Conservation (phyloP, 2,888 invertebrate genomes). For the Rotaria sp. region DNA sequence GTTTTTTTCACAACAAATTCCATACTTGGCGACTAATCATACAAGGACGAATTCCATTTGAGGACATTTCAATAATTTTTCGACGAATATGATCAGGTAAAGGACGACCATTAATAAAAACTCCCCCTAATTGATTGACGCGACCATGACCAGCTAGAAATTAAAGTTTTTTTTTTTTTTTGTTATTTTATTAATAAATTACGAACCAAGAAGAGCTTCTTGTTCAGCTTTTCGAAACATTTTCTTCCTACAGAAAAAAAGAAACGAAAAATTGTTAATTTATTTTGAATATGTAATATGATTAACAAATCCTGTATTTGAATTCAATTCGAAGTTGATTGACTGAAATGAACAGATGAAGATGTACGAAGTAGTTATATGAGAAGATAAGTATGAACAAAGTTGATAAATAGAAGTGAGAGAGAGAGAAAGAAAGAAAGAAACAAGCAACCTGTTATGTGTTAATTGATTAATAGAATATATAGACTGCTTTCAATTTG, state of each 20-base stretch:
- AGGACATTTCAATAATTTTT: constrained; percentile 92
- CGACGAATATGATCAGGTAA: constrained; percentile 87
- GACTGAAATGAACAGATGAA: background rate
- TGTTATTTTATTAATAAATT: background rate
- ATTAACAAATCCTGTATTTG: background rate
- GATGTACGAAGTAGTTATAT: background rate
- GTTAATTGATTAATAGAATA: background rate
- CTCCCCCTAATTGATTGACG: constrained; percentile 90
- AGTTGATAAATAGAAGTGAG: background rate
- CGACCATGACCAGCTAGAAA: constrained; percentile 64
- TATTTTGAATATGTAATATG: background rate
- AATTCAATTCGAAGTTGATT: background rate
- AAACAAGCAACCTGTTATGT: background rate
- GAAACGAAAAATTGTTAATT: no score
- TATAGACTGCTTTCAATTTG: background rate
- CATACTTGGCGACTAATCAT: constrained; percentile 81
- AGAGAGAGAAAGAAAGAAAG: background rate
- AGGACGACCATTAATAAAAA: constrained; percentile 93
- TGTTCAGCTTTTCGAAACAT: background rate
- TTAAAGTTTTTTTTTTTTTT: no score
- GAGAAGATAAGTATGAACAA: background rate
- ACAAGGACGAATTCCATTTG: constrained; percentile 83
- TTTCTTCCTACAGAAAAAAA: no score
- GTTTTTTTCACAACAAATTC: background rate
- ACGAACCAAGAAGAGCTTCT: background rate